Conservation (phyloP, 2,888 invertebrate genomes). For the Cactoblastis cactorum region DNA sequence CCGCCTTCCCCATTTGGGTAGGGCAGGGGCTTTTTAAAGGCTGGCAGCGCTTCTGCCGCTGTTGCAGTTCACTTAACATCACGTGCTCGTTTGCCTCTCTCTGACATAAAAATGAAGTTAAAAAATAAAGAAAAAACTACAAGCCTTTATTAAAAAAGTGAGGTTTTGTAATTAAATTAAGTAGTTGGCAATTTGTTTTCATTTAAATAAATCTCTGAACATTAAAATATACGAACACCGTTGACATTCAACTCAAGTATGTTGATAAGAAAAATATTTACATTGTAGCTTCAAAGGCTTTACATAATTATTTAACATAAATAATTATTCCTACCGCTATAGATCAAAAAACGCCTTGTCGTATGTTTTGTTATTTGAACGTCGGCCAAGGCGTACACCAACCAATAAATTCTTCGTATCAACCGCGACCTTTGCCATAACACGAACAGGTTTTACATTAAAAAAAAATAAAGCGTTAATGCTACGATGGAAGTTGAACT, state of each 20-base stretch:
- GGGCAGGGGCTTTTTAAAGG: too few species aligned
- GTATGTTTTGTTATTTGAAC: conserved; percentile 9
- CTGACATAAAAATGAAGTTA: too few species aligned
- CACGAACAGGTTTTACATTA: conserved; percentile 10
- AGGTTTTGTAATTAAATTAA: too few species aligned
- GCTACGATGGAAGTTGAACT: neutral
- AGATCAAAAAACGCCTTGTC: neutral
- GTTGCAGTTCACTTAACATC: too few species aligned
- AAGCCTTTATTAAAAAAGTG: too few species aligned
- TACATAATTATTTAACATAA: neutral
- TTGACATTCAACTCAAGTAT: neutral
- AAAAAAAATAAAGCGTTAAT: neutral
- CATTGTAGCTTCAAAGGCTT: neutral
- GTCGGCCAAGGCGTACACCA: neutral
- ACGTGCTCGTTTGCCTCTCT: too few species aligned
- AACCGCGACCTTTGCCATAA: conserved; percentile 14
- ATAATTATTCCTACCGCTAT: neutral
- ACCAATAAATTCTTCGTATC: conserved; percentile 11
- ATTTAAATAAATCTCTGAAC: too few species aligned
- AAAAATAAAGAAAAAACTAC: too few species aligned
- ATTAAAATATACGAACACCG: too few species aligned
- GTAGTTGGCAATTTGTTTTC: too few species aligned
- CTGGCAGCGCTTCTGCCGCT: too few species aligned
- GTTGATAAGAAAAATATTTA: neutral
- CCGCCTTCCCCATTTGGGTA: too few species aligned